phyloP scores from a whole-genome alignment of 2,113 vertebrate genomes.

The Balaenoptera acutorostrata region DNA sequence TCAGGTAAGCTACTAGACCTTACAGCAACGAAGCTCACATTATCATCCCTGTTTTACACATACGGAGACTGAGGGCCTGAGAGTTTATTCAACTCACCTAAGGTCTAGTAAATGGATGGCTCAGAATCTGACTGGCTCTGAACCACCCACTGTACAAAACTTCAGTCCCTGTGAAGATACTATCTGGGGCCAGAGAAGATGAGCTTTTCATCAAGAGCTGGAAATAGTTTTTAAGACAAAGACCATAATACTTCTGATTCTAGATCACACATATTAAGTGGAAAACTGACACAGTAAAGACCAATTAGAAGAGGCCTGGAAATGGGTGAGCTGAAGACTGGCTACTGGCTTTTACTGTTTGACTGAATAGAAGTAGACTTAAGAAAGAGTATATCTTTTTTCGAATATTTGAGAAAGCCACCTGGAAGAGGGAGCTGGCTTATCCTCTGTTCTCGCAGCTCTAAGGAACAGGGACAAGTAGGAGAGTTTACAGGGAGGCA shows the following conservation, averaged over 20 bases:
- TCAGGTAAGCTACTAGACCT: not conserved
- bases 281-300: not conserved
- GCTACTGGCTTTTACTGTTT: not conserved
- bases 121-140: not conserved
- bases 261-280: not conserved
- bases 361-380: not conserved
- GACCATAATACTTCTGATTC: not conserved
- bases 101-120: not conserved
- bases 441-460: not conserved
- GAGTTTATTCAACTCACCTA: not conserved
- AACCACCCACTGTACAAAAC: not conserved
- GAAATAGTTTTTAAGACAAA: not conserved
- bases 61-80: not conserved
- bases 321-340: not conserved
- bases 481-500: not conserved
- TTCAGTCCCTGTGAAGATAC: not conserved
- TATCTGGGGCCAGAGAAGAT: not conserved
- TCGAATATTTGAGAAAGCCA: not conserved
- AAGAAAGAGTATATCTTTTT: not conserved
- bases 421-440: not conserved
- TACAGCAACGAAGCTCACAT: not conserved
- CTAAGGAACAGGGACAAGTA: not conserved
- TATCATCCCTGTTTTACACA: not conserved
- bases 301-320: not conserved
- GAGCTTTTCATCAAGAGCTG: not conserved